Base-by-base conservation (phyloP, 1,140 invertebrate genomes). In the Orius laevigatus region DNA sequence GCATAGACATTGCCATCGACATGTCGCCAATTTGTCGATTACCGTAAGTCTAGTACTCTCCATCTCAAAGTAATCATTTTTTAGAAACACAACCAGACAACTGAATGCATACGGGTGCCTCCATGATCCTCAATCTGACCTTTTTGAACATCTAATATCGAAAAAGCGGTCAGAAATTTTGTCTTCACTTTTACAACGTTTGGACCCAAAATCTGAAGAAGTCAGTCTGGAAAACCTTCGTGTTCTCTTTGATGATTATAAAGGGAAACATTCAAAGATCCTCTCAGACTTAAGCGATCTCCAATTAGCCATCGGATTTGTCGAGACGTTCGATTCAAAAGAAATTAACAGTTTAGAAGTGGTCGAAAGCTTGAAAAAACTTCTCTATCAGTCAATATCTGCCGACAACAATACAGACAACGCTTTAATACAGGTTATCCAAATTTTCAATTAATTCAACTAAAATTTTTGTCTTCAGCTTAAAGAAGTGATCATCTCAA, bases 1-100 rank as follows among this genome's bases (percentile, higher is more conserved):
- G 54, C 25, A 61, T 55, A 51, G 68, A 70, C 56, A 57, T 66
- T 0, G 54, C 54, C 3, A 56, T 70, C 19, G 58, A 66, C 51
- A 66, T 69, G 65, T 53, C 60, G 18, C 45, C 60, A 4, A 32
- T 68, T 5, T 62, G 63, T 53, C 19, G 9, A 25, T 47, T 42
- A 16, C 16, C 19, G 3, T 18, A 36, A 34, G 15, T 16, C 12
- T 8, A n/a, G 45, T 11, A 5, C 16, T 36, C 12, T 38, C 5
- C 14, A 34, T 34, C n/a, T 6, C 3, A 47, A 47, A 32, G 6
- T 8, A 47, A 20, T 14, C 25, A 44, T 44, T 44, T 25, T 19
- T 25, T 25, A 25, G 12, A 19, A 25, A 31, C 20, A 40, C 10
- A 41, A n/a, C n/a, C n/a, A 25, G 25, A 25, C 25, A 25, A 25